Conservation (phyloP, 1,140 invertebrate genomes). For the Gryllus bimaculatus region DNA sequence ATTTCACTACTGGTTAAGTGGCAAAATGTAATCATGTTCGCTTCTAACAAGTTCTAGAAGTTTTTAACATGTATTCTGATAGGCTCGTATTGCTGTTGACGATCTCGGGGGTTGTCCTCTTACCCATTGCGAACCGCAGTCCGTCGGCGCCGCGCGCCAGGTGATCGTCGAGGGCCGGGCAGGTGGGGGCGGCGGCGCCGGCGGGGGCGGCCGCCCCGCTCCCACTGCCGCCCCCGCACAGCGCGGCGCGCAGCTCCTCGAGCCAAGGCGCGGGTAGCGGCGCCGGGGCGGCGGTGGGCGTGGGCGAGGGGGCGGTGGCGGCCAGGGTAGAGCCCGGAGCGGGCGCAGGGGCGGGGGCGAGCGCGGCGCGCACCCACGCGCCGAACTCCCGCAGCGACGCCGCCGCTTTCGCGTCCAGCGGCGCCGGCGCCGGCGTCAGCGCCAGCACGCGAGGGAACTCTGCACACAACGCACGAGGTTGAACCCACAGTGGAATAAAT, state of each 20-base stretch:
- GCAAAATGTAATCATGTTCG: no score
- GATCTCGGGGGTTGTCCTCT: neutral
- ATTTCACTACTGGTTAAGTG: no score
- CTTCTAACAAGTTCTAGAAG: no score
- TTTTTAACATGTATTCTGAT: no score
- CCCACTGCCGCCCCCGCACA: neutral
- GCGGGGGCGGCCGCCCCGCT: neutral
- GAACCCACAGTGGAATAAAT: no score
- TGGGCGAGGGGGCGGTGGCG: no score
- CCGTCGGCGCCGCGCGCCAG: neutral
- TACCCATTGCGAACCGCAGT: neutral
- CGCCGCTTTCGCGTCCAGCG: neutral
- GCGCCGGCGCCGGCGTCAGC: neutral
- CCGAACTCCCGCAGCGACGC: neutral
- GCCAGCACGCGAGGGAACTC: neutral
- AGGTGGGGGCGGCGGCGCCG: neutral
- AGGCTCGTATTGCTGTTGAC: no score
- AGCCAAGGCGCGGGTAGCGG: neutral
- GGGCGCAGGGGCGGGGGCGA: neutral
- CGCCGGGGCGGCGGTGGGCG: no score
- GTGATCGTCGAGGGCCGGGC: neutral
- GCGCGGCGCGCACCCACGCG: neutral
- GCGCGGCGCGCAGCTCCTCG: neutral
- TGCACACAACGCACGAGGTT: neutral
- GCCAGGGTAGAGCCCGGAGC: no score